Percentiles rank a stretch among this genome's conserved stretches.
Evolutionary conservation across 2,797 vertebrate species (phyloP).

Genomic region (Anabacerthia variegaticeps): DNA sequence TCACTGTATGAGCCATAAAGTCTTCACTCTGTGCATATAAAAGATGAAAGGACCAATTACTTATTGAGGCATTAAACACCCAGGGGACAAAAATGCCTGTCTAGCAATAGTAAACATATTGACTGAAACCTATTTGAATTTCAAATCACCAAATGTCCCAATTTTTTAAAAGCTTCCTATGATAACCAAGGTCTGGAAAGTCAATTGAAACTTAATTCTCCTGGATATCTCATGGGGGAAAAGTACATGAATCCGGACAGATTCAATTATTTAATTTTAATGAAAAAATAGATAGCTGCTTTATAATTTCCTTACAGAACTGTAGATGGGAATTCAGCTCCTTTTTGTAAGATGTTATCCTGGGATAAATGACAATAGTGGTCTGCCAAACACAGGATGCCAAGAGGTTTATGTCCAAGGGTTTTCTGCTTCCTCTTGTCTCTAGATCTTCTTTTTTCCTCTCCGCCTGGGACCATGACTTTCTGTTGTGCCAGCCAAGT

Average conservation of each 20-base stretch:
- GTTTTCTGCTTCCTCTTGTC: neutral
- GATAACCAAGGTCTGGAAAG: constrained; percentile 65
- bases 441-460: neutral
- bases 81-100: constrained; percentile 51
- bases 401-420: neutral
- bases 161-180: constrained; percentile 70
- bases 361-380: neutral
- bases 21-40: constrained; percentile 53
- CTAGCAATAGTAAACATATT: constrained; percentile 70
- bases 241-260: constrained; percentile 53
- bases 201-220: constrained; percentile 73
- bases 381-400: neutral
- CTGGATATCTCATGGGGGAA: constrained; percentile 46
- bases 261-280: constrained; percentile 67
- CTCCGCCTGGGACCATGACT: neutral
- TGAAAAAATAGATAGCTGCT: constrained; percentile 60
- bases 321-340: neutral
- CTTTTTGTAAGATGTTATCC: constrained; percentile 4
- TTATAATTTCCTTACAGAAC: constrained; percentile 29
- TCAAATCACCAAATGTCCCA: constrained; percentile 65
- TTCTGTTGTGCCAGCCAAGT: neutral
- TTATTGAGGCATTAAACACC: constrained; percentile 60
- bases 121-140: constrained; percentile 69
- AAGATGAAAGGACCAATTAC: constrained; percentile 67
- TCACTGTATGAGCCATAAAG: constrained; percentile 44